Evolutionary conservation across 2,797 vertebrate genomes (phyloP).

Genomic region (Hyperoplus immaculatus): DNA sequence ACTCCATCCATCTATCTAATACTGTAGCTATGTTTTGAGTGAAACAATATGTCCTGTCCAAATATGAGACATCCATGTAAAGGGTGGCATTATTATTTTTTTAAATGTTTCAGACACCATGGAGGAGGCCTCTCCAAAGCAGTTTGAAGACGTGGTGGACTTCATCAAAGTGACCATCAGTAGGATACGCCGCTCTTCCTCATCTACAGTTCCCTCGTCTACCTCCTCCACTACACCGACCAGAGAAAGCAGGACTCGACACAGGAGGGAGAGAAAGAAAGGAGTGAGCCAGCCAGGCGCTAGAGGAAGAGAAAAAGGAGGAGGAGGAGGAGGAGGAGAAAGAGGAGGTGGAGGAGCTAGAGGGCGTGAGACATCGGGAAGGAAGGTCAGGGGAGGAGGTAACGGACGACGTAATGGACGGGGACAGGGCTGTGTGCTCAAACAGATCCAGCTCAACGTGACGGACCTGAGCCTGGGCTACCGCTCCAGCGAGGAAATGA

Average conservation of each 20-base stretch:
- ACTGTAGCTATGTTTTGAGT: constrained; percentile 6
- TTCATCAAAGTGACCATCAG: constrained; percentile 93
- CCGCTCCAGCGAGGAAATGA: constrained; percentile 93
- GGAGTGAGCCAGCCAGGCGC: constrained; percentile 16
- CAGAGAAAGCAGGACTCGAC: constrained; percentile 78
- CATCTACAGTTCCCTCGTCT: constrained; percentile 56
- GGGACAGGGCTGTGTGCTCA: constrained; percentile 90
- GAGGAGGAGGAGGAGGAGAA: not conserved
- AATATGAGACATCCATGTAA: constrained; percentile 3
- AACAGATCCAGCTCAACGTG: constrained; percentile 94
- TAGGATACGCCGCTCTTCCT: constrained; percentile 89
- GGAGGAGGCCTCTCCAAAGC: constrained; percentile 84
- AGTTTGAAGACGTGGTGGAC: constrained; percentile 89
- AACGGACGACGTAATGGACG: constrained; percentile 61
- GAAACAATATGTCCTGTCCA: constrained; percentile 41
- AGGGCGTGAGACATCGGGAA: constrained; percentile 4
- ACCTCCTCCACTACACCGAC: constrained; percentile 66
- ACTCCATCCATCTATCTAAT: not conserved
- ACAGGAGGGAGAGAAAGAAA: constrained; percentile 84
- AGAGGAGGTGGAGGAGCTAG: constrained; percentile 46
- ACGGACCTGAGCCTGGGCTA: constrained; percentile 95
- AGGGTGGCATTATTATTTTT: constrained; percentile 20
- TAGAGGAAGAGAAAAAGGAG: constrained; percentile 62
- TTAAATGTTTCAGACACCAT: constrained; percentile 84
- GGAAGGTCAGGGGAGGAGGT: constrained; percentile 68